Conservation (phyloP, 2,888 invertebrate species). For the Drosophila falleni region DNA sequence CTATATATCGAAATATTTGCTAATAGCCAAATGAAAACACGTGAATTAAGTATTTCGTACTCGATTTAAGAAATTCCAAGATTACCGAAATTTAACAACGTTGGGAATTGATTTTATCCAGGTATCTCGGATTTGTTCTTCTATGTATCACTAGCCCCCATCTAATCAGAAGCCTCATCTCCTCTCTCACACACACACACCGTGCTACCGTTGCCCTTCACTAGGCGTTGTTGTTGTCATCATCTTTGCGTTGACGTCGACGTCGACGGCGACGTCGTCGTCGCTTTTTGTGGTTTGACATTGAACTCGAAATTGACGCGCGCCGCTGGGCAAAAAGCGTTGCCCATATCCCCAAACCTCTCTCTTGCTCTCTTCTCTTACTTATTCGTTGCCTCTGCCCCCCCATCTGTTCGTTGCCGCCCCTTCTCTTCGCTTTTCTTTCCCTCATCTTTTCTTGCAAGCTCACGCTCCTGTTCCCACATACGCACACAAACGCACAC, state of each 20-base stretch:
- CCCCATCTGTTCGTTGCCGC: neutral
- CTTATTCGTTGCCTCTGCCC: conserved; percentile 4
- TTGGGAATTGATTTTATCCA: no score
- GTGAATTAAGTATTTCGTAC: no score
- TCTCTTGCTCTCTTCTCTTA: conserved; percentile 12
- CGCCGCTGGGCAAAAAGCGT: conserved; percentile 69
- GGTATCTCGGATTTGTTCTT: no score
- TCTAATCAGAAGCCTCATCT: neutral
- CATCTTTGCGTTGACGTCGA: no score
- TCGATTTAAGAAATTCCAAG: no score
- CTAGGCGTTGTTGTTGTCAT: conserved; percentile 6
- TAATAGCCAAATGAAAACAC: no score
- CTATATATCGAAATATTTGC: no score
- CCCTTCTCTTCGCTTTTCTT: conserved; percentile 5
- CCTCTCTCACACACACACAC: conserved; percentile 1
- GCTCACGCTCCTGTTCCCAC: conserved; percentile 34
- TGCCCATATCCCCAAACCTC: conserved; percentile 28
- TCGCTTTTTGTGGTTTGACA: conserved; percentile 77
- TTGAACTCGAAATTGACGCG: conserved; percentile 80
- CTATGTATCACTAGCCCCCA: neutral
- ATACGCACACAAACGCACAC: conserved; percentile 28
- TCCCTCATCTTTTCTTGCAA: conserved; percentile 14
- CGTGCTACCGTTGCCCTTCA: conserved; percentile 13
- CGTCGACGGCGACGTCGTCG: conserved; percentile 8
- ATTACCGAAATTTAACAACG: no score